phyloP scores from a whole-genome alignment of 2,888 invertebrate genomes.

The Phytoseiulus persimilis region DNA sequence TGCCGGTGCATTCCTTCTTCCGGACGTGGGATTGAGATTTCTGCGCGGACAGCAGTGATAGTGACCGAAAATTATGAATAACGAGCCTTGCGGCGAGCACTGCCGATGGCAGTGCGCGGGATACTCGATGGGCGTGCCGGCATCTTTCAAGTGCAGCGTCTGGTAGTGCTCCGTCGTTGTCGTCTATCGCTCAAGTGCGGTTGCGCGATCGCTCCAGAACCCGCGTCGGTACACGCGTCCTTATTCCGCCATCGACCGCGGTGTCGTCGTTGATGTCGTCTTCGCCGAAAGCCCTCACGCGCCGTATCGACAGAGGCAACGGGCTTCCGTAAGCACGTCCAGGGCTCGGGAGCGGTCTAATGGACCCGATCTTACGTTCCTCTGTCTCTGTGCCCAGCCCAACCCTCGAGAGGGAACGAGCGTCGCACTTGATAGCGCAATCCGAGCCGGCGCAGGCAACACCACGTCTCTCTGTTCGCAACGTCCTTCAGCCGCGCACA shows the following conservation, averaged over 20 bases:
- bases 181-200: neutral
- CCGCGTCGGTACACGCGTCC: neutral
- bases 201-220: neutral
- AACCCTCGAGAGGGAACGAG: neutral
- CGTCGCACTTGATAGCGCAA: neutral
- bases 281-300: neutral
- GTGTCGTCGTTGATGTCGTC: neutral
- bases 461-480: neutral
- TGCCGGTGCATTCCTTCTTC: too few relatives aligned
- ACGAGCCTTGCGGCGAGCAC: neutral
- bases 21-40: neutral
- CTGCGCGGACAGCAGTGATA: neutral
- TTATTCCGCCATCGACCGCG: neutral
- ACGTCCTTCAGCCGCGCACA: neutral
- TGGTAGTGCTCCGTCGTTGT: neutral
- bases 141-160: too few relatives aligned
- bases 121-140: neutral
- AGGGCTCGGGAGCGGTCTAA: neutral
- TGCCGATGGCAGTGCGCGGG: neutral
- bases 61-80: neutral
- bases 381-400: neutral
- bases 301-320: neutral
- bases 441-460: neutral
- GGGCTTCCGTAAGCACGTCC: constrained; percentile 5
- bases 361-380: neutral